These are phyloP conservation scores for Solen grandis DNA, from an alignment of 1,140 invertebrate species.

Conservation along the genomic window DNA sequence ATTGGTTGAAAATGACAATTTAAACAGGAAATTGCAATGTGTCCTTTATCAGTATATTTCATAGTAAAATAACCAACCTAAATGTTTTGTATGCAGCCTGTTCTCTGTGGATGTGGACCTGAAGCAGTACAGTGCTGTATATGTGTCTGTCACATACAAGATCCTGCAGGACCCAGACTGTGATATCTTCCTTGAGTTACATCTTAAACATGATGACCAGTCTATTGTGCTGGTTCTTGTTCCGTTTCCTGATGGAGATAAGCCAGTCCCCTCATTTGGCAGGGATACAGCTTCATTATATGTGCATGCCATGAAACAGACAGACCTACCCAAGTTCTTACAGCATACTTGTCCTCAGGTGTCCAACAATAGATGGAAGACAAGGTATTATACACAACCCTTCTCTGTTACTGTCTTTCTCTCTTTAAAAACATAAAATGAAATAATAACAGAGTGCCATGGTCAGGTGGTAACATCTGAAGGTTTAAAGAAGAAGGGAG, in stretches of 20 bases:
- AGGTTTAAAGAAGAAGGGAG: too few relatives aligned
- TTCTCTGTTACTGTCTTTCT: too few relatives aligned
- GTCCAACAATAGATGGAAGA: slow-evolving; percentile 49
- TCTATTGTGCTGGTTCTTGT: slow-evolving; percentile 52
- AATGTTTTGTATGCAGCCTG: slow-evolving; percentile 29
- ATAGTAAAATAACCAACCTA: too few relatives aligned
- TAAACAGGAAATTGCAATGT: too few relatives aligned
- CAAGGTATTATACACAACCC: too few relatives aligned
- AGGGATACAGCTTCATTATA: slow-evolving; percentile 40
- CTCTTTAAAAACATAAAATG: too few relatives aligned
- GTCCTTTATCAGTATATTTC: too few relatives aligned
- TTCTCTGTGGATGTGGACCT: slow-evolving; percentile 36
- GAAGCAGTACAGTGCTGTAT: slow-evolving; percentile 40
- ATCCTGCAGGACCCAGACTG: slow-evolving; percentile 49
- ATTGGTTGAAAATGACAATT: too few relatives aligned
- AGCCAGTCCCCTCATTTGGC: slow-evolving; percentile 46
- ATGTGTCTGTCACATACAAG: slow-evolving; percentile 50
- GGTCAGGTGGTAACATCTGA: too few relatives aligned
- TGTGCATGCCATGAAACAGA: slow-evolving; percentile 22
- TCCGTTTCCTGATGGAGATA: slow-evolving; percentile 49
- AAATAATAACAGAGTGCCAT: too few relatives aligned
- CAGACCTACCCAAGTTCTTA: slow-evolving; percentile 17
- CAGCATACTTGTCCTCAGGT: slow-evolving; percentile 1
- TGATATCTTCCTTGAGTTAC: slow-evolving; percentile 49
- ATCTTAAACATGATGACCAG: slow-evolving; percentile 51